phyloP scores from a whole-genome alignment of 2,797 vertebrate genomes.

The Premnoplex brunnescens region DNA sequence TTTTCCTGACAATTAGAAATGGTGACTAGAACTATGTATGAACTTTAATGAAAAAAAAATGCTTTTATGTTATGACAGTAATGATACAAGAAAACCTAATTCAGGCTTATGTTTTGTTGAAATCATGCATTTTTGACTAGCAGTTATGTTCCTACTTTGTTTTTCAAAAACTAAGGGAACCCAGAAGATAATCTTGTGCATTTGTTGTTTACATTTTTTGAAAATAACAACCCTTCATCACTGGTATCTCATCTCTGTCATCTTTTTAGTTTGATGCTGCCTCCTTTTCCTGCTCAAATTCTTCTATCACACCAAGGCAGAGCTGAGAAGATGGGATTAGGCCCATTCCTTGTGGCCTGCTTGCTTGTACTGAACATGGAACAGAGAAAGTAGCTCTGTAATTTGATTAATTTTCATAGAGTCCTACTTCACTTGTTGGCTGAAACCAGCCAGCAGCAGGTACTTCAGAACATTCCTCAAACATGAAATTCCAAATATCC shows the following conservation, averaged over 20 bases:
- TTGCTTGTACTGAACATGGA: neutral
- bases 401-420: neutral
- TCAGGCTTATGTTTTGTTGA: neutral
- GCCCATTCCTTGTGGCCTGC: neutral
- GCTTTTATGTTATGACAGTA: neutral
- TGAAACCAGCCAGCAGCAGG: neutral
- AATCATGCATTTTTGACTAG: neutral
- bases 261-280: neutral
- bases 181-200: neutral
- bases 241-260: neutral
- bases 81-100: neutral
- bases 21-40: neutral
- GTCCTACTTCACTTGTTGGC: neutral
- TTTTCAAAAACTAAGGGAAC: neutral
- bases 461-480: neutral
- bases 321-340: neutral
- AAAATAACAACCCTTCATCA: neutral
- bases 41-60: neutral
- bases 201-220: neutral
- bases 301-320: fast-evolving
- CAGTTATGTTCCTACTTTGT: neutral
- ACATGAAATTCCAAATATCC: neutral
- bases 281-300: neutral
- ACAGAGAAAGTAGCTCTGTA: neutral
- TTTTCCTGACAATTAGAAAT: neutral